These are phyloP conservation scores for Allolobophora icterica DNA, from an alignment of 2,888 invertebrate species.

Conservation along the genomic window DNA sequence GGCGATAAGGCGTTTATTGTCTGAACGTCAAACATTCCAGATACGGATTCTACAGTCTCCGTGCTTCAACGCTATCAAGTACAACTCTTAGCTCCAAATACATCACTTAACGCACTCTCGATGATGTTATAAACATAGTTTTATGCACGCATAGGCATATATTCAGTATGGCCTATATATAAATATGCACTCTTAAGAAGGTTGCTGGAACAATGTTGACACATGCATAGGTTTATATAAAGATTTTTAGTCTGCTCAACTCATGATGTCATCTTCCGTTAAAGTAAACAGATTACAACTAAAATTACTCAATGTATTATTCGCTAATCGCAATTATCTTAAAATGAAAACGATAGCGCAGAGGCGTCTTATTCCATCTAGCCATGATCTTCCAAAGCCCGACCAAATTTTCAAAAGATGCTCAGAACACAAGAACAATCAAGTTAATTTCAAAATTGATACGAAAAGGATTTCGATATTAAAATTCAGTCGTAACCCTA, in stretches of 20 bases:
- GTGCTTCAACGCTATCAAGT: neutral
- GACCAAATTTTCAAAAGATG: neutral
- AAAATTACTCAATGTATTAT: neutral
- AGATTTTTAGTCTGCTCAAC: neutral
- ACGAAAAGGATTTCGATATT: neutral
- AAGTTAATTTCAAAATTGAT: neutral
- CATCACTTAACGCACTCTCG: constrained; percentile 17
- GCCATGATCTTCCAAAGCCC: neutral
- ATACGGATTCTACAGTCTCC: neutral
- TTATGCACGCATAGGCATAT: neutral
- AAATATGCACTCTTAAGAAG: neutral
- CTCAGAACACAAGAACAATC: neutral
- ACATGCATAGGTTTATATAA: neutral
- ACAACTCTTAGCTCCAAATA: neutral
- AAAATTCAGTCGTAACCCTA: neutral
- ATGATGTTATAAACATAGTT: neutral
- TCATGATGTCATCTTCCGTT: neutral
- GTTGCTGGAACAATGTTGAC: neutral
- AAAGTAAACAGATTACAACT: neutral
- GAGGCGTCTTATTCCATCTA: neutral
- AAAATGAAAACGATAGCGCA: no score
- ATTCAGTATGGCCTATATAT: no score
- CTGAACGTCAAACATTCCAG: neutral
- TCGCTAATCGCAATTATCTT: neutral
- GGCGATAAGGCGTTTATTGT: neutral